phyloP scores from a whole-genome alignment of 1,140 invertebrate genomes.

The Drosophila pallidifrons region DNA sequence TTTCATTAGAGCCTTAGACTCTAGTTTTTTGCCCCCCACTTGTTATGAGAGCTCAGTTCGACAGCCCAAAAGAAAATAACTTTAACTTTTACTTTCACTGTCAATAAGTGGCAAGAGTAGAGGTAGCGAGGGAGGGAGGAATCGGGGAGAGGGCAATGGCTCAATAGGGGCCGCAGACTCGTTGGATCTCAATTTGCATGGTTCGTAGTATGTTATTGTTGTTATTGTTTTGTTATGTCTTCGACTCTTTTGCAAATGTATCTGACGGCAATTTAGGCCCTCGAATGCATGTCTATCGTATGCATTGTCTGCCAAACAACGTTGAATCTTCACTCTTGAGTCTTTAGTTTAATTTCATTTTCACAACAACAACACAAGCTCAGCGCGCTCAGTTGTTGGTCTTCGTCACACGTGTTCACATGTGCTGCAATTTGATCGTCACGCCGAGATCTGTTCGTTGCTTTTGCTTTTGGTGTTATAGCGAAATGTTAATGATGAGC shows the following conservation, averaged over 20 bases:
- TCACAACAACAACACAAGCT: conserved; percentile 51
- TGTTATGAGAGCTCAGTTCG: conserved; percentile 49
- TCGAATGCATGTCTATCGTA: conserved; percentile 31
- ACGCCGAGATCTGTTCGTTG: conserved; percentile 57
- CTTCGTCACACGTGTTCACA: conserved; percentile 64
- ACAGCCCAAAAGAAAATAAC: conserved; percentile 71
- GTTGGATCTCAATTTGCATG: conserved; percentile 72
- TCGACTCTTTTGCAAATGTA: conserved; percentile 77
- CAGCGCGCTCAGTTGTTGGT: not conserved
- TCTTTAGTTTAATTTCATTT: conserved; percentile 78
- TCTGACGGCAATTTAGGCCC: conserved; percentile 74
- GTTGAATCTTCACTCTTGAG: conserved; percentile 21
- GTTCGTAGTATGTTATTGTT: conserved; percentile 53
- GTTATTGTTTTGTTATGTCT: conserved; percentile 55
- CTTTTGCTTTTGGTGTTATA: conserved; percentile 28
- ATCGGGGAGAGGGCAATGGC: conserved; percentile 21
- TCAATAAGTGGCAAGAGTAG: conserved; percentile 64
- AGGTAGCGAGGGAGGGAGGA: not conserved
- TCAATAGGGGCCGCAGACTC: conserved; percentile 37
- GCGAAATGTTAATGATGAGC: conserved; percentile 77
- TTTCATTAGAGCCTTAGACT: conserved; percentile 29
- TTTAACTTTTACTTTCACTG: conserved; percentile 82
- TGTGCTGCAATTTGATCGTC: conserved; percentile 80
- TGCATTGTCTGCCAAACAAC: conserved; percentile 57
- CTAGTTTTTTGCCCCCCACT: conserved; percentile 20